Evolutionary conservation across 2,113 vertebrate species (phyloP), one percentile per base, ranked within the genome.

Genomic region (Phasianus colchicus): DNA sequence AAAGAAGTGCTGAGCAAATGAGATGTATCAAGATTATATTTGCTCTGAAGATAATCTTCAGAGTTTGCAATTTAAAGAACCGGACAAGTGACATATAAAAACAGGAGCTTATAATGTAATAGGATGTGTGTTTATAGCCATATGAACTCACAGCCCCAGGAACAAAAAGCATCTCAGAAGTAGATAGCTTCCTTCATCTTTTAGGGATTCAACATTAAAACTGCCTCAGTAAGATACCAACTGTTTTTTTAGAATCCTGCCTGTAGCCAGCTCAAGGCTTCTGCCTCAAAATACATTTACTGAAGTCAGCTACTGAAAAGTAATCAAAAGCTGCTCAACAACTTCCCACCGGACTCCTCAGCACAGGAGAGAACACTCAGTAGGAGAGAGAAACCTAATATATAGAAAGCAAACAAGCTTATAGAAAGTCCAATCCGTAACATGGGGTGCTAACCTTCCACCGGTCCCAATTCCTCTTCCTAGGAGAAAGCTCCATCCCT

Each of bases 391-490:
- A 15, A 86, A 2, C 13, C 43, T 24, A 29, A 14, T 9, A 15
- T 0, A n/a, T 0, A 60, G 18, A 52, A 18, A n/a, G 1, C 50
- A 38, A 67, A n/a, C 6, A 50, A 71, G 16, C 11, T 38, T 38
- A 38, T 11, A 38, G 38, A 14, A 74, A 50, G 48, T 3, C 11
- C 29, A 10, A 58, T 4, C 8, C 3, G 5, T 3, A 16, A 32
- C 0, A 1, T 6, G 10, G 9, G 22, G 20, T 40, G 1, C 30
- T 70, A 43, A 55, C 27, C 40, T 7, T 43, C 7, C 30, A 70
- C n/a, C 76, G 50, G 6, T 7, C 4, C 18, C 10, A 1, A 3
- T 6, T 22, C 38, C 34, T 63, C 42, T 17, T 7, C 13, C 11
- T 22, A 34, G 3, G 24, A 38, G 29, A 5, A 4, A 72, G 20